A percentile compares a stretch with the other conserved stretches of the same genome.
Conservation (phyloP, 1,140 invertebrate genomes). For the Apis cerana region DNA sequence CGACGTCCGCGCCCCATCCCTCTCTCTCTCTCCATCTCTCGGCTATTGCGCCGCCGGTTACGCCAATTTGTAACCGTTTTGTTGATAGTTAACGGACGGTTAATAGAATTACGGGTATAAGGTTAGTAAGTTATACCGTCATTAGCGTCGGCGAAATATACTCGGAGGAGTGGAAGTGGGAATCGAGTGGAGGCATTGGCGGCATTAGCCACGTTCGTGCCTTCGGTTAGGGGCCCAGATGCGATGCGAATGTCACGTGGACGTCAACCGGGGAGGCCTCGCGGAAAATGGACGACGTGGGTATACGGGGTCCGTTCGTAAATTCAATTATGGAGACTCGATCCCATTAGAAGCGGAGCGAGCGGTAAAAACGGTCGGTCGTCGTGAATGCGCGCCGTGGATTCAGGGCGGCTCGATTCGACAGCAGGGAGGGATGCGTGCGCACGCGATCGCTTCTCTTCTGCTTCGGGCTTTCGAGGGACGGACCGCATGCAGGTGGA, state of each 20-base stretch:
- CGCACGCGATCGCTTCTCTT: conserved; percentile 2
- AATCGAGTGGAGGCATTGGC: no score
- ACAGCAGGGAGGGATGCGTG: conserved; percentile 24
- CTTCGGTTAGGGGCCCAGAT: conserved; percentile 6
- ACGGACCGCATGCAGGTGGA: no score
- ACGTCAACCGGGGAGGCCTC: conserved; percentile 21
- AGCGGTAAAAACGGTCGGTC: conserved; percentile 39
- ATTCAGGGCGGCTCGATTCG: neutral
- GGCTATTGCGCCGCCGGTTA: neutral
- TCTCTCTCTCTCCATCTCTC: neutral
- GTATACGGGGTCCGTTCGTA: conserved; percentile 45
- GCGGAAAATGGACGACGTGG: conserved; percentile 43
- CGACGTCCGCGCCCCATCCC: neutral
- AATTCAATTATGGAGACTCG: conserved; percentile 59
- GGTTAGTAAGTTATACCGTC: conserved; percentile 62
- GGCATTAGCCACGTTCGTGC: conserved; percentile 42
- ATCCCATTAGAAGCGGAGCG: conserved; percentile 51
- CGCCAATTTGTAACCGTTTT: conserved; percentile 67
- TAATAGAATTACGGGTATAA: conserved; percentile 42
- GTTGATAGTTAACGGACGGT: conserved; percentile 46
- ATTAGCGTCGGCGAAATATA: conserved; percentile 62
- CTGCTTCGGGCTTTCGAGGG: no score
- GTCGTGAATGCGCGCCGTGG: neutral
- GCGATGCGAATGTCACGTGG: conserved; percentile 55
- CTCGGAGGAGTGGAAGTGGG: neutral